Evolutionary conservation across 1,140 invertebrate species (phyloP).

Genomic region (Pectinophora gossypiella): DNA sequence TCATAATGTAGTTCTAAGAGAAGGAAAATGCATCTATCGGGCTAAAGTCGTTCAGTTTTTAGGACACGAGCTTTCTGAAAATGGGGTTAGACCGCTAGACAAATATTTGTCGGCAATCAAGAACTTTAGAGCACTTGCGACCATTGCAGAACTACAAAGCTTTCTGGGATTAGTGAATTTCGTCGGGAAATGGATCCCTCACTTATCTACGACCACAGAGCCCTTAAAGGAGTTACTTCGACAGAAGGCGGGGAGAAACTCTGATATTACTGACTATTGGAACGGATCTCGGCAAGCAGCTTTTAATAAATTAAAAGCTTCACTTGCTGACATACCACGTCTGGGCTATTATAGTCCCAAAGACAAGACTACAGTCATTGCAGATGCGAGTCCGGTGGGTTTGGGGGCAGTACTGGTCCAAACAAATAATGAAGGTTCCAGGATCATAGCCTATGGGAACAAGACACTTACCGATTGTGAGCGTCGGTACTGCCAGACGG

Average conservation of each 20-base stretch:
- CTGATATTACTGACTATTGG: background rate
- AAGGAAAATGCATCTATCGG: background rate
- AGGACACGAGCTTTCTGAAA: background rate
- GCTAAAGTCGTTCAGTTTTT: slow-evolving; percentile 2
- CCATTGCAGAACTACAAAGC: slow-evolving; percentile 12
- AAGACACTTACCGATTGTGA: background rate
- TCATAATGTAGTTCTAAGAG: background rate
- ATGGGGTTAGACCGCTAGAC: background rate
- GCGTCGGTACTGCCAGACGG: background rate
- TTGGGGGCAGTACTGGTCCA: background rate
- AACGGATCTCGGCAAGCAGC: background rate
- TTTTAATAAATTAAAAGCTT: background rate
- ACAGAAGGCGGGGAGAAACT: background rate
- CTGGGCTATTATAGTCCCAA: background rate
- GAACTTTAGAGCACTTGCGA: slow-evolving; percentile 13
- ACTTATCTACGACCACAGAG: slow-evolving; percentile 27
- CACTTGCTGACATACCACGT: background rate
- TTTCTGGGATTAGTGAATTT: slow-evolving; percentile 37
- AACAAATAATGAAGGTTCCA: background rate
- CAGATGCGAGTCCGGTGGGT: background rate
- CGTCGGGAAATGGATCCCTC: slow-evolving; percentile 29
- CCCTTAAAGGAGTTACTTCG: slow-evolving; percentile 11
- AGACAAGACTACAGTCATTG: background rate
- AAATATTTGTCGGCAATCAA: slow-evolving; percentile 7
- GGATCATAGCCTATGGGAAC: background rate